Evolutionary conservation across 2,797 vertebrate species (phyloP).

Genomic region (Vipera latastei): DNA sequence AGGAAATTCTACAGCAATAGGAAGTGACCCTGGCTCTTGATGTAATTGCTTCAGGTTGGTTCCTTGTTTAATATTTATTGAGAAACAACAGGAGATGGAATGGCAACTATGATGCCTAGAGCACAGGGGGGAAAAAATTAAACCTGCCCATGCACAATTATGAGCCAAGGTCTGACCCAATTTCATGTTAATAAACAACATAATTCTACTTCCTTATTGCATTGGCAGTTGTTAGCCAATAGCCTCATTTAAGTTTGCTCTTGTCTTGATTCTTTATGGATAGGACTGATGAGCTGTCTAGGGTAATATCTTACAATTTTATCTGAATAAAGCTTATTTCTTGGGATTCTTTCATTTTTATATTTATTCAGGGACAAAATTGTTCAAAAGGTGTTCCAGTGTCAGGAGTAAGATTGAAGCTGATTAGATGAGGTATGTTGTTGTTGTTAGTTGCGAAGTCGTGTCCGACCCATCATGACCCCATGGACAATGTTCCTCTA

Average conservation of each 20-base stretch:
- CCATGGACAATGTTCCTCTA: no score
- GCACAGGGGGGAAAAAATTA: neutral
- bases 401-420: neutral
- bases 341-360: neutral
- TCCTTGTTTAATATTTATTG: neutral
- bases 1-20: neutral
- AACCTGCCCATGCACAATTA: neutral
- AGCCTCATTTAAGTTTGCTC: neutral
- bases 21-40: neutral
- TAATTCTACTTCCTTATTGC: neutral
- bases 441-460: no score
- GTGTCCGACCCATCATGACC: no score
- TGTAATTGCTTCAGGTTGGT: neutral
- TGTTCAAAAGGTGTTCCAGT: neutral
- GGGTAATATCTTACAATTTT: neutral
- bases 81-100: neutral
- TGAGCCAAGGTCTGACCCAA: neutral
- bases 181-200: neutral
- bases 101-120: neutral
- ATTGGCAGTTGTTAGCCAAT: neutral
- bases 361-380: neutral
- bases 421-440: neutral
- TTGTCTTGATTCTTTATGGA: neutral
- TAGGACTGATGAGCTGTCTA: neutral
- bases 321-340: neutral